phyloP scores from a whole-genome alignment of 1,140 invertebrate species.

The Drosophila arawakana region DNA sequence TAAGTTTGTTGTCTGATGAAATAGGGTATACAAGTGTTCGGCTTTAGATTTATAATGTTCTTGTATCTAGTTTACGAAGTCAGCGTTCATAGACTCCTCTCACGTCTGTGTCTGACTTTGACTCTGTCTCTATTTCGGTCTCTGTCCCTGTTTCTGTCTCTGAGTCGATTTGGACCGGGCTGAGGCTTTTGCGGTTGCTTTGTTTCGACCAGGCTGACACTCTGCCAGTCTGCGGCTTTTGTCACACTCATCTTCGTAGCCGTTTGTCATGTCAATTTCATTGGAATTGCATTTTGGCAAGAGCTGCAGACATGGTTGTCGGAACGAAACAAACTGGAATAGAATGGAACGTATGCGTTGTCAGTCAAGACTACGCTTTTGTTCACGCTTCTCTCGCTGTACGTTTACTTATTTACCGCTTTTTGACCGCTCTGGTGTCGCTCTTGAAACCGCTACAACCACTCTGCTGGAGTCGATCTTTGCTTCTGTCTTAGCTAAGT shows the following conservation, averaged over 20 bases:
- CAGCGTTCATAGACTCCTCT: constrained; percentile 17
- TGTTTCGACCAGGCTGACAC: constrained; percentile 21
- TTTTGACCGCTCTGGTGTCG: too few relatives aligned
- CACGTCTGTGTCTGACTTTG: background rate
- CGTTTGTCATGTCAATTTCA: constrained; percentile 77
- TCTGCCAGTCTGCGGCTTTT: constrained; percentile 64
- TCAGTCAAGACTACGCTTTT: background rate
- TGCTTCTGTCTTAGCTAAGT: too few relatives aligned
- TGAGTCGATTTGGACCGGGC: constrained; percentile 32
- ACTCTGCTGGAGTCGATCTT: too few relatives aligned
- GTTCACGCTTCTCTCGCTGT: too few relatives aligned
- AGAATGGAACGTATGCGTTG: constrained; percentile 65
- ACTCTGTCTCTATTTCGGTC: constrained; percentile 3
- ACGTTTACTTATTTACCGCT: too few relatives aligned
- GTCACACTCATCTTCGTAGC: constrained; percentile 77
- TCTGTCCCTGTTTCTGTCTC: constrained; percentile 6
- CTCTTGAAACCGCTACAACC: too few relatives aligned
- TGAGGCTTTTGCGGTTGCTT: constrained; percentile 58
- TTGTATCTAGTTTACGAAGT: constrained; percentile 1
- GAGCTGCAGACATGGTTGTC: constrained; percentile 7
- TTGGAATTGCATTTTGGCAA: constrained; percentile 72
- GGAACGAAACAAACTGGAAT: too few relatives aligned
- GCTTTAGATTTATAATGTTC: background rate
- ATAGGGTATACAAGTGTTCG: background rate
- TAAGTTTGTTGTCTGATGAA: background rate